Evolutionary conservation across 2,797 vertebrate species (phyloP), one percentile per base, ranked within the genome.

Genomic region (Nothura maculosa): DNA sequence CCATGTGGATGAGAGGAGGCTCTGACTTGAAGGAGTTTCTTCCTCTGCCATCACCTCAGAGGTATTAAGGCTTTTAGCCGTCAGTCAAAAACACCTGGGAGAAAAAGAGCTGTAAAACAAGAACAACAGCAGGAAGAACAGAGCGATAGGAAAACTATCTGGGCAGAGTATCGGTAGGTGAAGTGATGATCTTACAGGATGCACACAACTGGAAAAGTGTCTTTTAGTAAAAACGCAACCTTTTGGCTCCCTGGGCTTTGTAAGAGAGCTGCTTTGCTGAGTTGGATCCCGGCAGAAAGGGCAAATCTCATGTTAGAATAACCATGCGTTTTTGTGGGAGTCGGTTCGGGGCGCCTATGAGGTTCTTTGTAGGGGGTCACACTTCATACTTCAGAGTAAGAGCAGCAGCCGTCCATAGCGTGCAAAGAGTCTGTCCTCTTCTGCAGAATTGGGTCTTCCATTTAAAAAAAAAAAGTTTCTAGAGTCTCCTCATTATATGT

Each of bases 181-280:
- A 76, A 81, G 54, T 6, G 79, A 40, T 54, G 40, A 10, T 66
- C 36, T 40, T 55, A 12, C 4, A 30, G 69, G 27, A n/a, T 7
- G 18, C 1, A 0, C 12, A 22, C 9, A 1, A 0, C 3, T 57
- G 45, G 30, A 64, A 36, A 50, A 15, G 10, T 62, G 54, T 24
- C 17, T 72, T 68, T 78, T 47, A 64, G 66, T 47, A 36, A 74
- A 92, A 77, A 28, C 6, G 3, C 2, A 4, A 85, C 28, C 3
- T 14, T 62, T 58, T 62, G 14, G 19, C 20, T 61, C 77, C 57
- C 42, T 36, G 14, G 9, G 36, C 25, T 13, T 38, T 22, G 36
- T 22, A 40, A 32, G 38, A n/a, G 57, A 47, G 58, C 61, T 77
- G 61, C 38, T 66, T 63, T 62, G 63, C 28, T 73, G 52, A 36